Base-by-base conservation (phyloP, 2,888 invertebrate species). In the Habrosyne pyritoides region DNA sequence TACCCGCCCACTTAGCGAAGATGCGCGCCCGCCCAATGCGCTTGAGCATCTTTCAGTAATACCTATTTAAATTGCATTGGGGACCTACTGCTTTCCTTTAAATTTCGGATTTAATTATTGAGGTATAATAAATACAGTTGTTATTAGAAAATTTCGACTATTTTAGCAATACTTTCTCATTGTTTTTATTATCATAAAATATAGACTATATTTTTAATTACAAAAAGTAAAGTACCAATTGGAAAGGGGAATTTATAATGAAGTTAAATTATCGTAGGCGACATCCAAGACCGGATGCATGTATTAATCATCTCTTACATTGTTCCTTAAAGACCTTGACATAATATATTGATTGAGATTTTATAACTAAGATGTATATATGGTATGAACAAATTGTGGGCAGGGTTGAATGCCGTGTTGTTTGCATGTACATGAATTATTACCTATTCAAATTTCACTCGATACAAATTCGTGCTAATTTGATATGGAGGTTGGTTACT, bases 321-420 rank as follows among this genome's bases (percentile, higher is more conserved):
- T 83, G 81, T 83, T 79, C 66, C 59, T 66, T 55, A n/a, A 57
- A 61, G 57, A 69, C 89, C 88, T 88, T 89, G 90, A 83, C 86
- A 86, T 71, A 64, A 63, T 76, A 73, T 67, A 60, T 55, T 53
- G 21, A 55, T 63, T 57, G 57, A 56, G 59, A 63, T 57, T 63
- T 69, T 63, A 54, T 42, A 54, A 52, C 12, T 53, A 57, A 64
- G 69, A 79, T 77, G n/a, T n/a, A 76, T 77, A 77, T 73, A 56
- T 60, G 61, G 42, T 42, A 42, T 7, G 14, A 42, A 75, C 74
- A 73, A 79, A 73, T 78, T 75, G 73, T 71, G 64, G 75, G 72
- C 70, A 63, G 67, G 59, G 62, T 63, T 59, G 59, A 60, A 66
- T 63, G 55, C 60, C 57, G 49, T 54, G 59, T 64, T 61, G 60